Evolutionary conservation across 2,113 vertebrate species (phyloP), one percentile per base, ranked within the genome.

Genomic region (Hylia prasina): DNA sequence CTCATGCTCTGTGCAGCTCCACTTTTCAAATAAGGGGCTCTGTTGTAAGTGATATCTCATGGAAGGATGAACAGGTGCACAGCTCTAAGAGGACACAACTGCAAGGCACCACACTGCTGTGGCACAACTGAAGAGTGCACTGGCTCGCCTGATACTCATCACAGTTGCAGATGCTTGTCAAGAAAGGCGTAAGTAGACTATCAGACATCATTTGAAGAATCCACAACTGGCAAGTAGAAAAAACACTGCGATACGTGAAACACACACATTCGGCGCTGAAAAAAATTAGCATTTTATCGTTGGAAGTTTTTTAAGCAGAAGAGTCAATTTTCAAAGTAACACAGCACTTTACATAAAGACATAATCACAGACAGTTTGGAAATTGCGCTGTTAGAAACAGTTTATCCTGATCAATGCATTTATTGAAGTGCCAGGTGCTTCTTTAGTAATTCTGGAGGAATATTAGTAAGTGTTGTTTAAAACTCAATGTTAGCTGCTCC

Each of bases 401-500:
- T 88, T 96, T 77, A 88, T 80, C 58, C 70, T 94, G 78, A 91
- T 95, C 91, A 82, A 72, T 78, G 69, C 23, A 64, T 78, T 92
- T 87, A 82, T 51, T 89, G 82, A 94, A 96, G 89, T 95, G 89
- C 61, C 94, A 95, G 80, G 73, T 94, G 87, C 37, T 81, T 75
- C 83, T 94, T 91, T 78, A 84, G 77, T 57, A 78, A 93, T 82
- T 22, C 57, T 60, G 22, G 37, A 68, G 30, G 80, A 91, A 81
- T 57, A 91, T 60, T 65, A 79, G 37, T 30, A 84, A 80, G 24
- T 20, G 31, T 42, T 2, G 6, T 57, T 77, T 71, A 76, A 87
- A 94, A 79, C 48, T 69, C 71, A 80, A 25, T 63, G 21, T 54
- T 89, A 75, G 35, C 16, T 84, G 60, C 42, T 94, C 50, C 33